These are phyloP conservation scores for Sakesphorus luctuosus DNA, from an alignment of 2,113 vertebrate genomes.

Conservation along the genomic window DNA sequence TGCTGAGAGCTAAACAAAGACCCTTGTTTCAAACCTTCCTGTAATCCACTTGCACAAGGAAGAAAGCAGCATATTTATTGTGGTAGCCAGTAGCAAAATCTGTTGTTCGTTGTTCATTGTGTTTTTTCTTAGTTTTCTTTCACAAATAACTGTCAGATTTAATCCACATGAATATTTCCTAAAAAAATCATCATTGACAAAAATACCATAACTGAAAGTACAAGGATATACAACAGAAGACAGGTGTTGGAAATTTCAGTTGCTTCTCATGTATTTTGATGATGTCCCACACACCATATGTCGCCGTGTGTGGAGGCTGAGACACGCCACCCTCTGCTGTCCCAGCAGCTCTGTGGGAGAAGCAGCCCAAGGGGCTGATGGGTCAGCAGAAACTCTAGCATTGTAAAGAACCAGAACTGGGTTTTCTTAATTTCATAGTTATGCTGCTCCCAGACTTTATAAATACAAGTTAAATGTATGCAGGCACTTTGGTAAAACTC, in stretches of 20 bases:
- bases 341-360: background rate
- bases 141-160: background rate
- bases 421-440: background rate
- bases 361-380: background rate
- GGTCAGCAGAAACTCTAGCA: background rate
- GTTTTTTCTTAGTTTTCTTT: background rate
- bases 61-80: background rate
- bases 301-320: background rate
- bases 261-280: constrained; percentile 8
- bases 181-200: background rate
- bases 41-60: background rate
- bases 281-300: constrained; percentile 41
- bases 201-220: background rate
- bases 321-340: background rate
- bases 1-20: background rate
- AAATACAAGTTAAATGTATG: background rate
- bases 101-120: background rate
- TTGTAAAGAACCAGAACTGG: background rate
- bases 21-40: background rate
- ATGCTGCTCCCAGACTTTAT: background rate
- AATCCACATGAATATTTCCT: background rate
- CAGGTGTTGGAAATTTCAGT: constrained; percentile 44
- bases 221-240: constrained; percentile 22
- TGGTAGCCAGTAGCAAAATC: background rate
- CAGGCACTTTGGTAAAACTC: background rate